Evolutionary conservation across 2,797 vertebrate genomes (phyloP).

Genomic region (Chelon auratus): DNA sequence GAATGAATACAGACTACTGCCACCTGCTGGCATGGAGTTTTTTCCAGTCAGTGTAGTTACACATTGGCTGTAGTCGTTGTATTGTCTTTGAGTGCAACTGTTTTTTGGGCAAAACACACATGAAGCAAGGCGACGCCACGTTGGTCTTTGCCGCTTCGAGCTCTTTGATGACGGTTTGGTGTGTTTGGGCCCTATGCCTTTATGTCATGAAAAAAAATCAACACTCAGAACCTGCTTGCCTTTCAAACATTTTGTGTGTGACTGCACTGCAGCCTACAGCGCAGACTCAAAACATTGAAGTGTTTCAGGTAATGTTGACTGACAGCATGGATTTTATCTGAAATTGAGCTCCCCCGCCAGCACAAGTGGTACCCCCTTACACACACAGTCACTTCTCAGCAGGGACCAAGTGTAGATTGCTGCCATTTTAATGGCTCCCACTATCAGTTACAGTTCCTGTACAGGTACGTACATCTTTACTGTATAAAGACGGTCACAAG

Average conservation of each 20-base stretch:
- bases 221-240: neutral
- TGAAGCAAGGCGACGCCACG: too few relatives aligned
- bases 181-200: neutral
- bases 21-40: too few relatives aligned
- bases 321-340: conserved; percentile 24
- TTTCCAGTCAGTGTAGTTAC: too few relatives aligned
- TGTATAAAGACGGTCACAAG: neutral
- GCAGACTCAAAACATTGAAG: conserved; percentile 1
- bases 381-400: conserved; percentile 11
- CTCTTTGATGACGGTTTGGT: too few relatives aligned
- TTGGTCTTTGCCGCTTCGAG: too few relatives aligned
- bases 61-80: too few relatives aligned
- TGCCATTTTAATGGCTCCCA: neutral
- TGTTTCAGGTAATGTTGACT: conserved; percentile 24
- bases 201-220: neutral
- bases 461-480: neutral
- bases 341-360: conserved; percentile 16
- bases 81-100: neutral
- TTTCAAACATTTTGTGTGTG: neutral
- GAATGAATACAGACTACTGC: too few relatives aligned
- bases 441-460: conserved; percentile 5
- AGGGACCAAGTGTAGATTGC: neutral
- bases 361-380: neutral
- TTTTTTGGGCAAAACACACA: too few relatives aligned
- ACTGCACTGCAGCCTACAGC: conserved; percentile 1